Evolutionary conservation across 2,888 invertebrate genomes (phyloP), one percentile per base, ranked within the genome.

Genomic region (Caradrina clavipalpis): DNA sequence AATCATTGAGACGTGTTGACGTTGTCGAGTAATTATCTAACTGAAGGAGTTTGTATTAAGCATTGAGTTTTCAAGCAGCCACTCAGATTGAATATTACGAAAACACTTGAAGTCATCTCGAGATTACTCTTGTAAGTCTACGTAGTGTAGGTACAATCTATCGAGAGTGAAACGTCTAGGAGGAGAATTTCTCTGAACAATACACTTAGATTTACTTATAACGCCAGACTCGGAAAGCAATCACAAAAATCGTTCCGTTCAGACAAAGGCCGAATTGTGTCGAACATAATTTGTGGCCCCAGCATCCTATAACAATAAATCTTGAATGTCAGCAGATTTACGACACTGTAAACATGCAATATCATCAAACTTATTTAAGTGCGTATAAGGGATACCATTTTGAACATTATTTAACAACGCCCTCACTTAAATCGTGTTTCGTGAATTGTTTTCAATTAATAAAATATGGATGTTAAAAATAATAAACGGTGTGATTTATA

Each of bases 331-430:
- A 90, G 87, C 89, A 89, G 92, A 94, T 94, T 94, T 94, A 95
- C 92, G 90, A 87, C 88, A 87, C 92, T 85, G 91, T 94, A 94
- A 94, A 94, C 91, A 91, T 91, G 92, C 89, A 91, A 93, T 91
- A 92, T 91, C 93, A 91, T 93, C 85, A 87, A 84, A 90, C 69
- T 81, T 83, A 90, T 89, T 91, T 90, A 88, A 91, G 86, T 84
- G 86, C 75, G 76, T 79, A 75, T 78, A 85, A 73, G 75, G 78
- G 83, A 84, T 81, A 81, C 82, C 74, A 80, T 84, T 87, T 84
- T 83, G 85, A 80, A 80, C 80, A 78, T 73, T 71, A 74, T 81
- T 83, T 82, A 83, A 80, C 66, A 70, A 69, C 49, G 35, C 42
- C 59, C 57, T 47, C 62, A 65, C 64, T 76, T 78, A 81, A 82